These are phyloP conservation scores for Noctua pronuba DNA, from an alignment of 2,888 invertebrate genomes.

Conservation along the genomic window DNA sequence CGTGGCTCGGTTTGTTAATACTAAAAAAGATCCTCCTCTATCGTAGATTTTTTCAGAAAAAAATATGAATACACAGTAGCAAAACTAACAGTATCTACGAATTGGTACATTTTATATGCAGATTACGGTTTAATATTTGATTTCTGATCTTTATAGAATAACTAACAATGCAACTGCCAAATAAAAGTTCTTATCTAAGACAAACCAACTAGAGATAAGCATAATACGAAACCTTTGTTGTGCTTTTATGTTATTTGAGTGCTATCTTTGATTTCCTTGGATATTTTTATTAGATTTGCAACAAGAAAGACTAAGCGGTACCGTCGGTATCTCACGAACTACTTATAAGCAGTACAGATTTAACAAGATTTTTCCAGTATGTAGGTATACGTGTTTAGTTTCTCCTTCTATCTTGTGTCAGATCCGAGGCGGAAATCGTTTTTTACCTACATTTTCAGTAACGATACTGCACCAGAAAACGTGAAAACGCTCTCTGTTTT, in stretches of 20 bases:
- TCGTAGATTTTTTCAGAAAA: background rate
- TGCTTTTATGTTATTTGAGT: background rate
- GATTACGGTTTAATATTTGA: background rate
- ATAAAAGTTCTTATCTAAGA: background rate
- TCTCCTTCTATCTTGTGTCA: background rate
- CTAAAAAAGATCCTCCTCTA: background rate
- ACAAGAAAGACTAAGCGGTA: background rate
- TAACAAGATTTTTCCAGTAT: background rate
- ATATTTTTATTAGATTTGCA: background rate
- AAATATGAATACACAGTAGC: background rate
- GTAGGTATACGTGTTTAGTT: background rate
- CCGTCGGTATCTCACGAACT: background rate
- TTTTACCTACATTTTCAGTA: constrained; percentile 7
- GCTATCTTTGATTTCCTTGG: background rate
- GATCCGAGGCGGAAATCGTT: constrained; percentile 18
- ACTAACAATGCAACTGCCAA: background rate
- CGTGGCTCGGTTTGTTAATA: background rate
- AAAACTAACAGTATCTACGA: background rate
- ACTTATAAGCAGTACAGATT: background rate
- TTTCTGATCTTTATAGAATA: background rate
- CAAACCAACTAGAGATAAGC: background rate
- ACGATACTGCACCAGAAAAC: background rate
- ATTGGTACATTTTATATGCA: background rate
- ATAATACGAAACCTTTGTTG: background rate
- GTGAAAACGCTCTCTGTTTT: constrained; percentile 1